phyloP scores from a whole-genome alignment of 1,140 invertebrate species.

The Leptonema lineaticorne region DNA sequence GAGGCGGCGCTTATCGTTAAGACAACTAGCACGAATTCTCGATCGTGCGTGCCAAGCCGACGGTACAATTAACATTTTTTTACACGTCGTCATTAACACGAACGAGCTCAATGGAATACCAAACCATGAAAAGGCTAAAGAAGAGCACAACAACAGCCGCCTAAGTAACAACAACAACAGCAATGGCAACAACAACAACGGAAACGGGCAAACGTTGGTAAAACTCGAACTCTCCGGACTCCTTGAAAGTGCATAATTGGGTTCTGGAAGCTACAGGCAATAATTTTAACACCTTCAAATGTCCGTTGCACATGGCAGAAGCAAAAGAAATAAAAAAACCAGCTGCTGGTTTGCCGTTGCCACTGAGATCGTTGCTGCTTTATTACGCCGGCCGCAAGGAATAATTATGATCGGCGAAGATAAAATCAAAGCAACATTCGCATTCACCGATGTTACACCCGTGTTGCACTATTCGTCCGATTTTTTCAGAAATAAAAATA shows the following conservation, averaged over 20 bases:
- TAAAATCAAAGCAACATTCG: conserved; percentile 21
- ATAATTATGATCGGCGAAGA: conserved; percentile 9
- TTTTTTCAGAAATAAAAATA: too few species aligned
- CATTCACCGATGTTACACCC: too few species aligned
- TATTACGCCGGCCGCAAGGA: conserved; percentile 16
- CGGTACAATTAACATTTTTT: not conserved
- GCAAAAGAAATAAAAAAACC: too few species aligned
- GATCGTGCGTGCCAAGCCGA: not conserved
- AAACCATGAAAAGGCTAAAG: not conserved
- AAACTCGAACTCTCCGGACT: too few species aligned
- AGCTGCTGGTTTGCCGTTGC: too few species aligned
- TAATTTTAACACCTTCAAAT: conserved; percentile 29
- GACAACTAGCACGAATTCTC: too few species aligned
- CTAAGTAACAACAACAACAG: not conserved
- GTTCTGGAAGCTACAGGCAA: too few species aligned
- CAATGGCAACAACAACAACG: conserved; percentile 2
- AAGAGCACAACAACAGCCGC: too few species aligned
- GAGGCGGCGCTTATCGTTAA: too few species aligned
- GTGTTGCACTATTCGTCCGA: too few species aligned
- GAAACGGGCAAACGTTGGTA: conserved; percentile 28
- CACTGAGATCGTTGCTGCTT: too few species aligned
- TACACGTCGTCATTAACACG: not conserved
- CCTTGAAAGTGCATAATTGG: too few species aligned
- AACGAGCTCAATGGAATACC: not conserved
- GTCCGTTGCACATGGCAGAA: not conserved